phyloP scores from a whole-genome alignment of 2,888 invertebrate genomes.

The Anarsia innoxiella region DNA sequence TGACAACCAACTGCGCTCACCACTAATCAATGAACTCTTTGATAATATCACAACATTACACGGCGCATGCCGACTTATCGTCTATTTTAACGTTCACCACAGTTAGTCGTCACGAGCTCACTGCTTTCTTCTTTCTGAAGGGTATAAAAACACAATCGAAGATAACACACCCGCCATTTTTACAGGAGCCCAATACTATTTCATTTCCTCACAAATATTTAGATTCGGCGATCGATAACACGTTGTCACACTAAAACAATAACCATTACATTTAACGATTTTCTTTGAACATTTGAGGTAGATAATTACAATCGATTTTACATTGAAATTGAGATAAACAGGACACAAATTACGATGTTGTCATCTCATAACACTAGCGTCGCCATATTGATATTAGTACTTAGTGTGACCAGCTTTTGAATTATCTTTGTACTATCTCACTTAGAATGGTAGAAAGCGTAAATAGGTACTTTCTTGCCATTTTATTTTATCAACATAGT shows the following conservation, averaged over 20 bases:
- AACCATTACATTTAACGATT: constrained; percentile 40
- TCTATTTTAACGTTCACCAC: too few relatives aligned
- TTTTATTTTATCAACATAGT: too few relatives aligned
- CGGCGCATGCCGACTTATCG: constrained; percentile 53
- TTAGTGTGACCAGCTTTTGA: too few relatives aligned
- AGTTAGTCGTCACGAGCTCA: too few relatives aligned
- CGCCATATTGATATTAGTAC: constrained; percentile 75
- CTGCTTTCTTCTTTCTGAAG: constrained; percentile 51
- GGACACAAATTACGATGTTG: constrained; percentile 73
- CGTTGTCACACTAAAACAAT: constrained; percentile 33
- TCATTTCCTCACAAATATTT: constrained; percentile 46
- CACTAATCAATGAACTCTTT: constrained; percentile 42
- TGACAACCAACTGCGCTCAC: constrained; percentile 61
- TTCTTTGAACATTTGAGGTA: constrained; percentile 62
- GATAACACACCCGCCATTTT: constrained; percentile 76
- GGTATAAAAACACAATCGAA: constrained; percentile 69
- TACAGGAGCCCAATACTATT: constrained; percentile 62
- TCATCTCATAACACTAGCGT: constrained; percentile 72
- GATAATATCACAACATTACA: constrained; percentile 53
- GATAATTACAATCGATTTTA: constrained; percentile 44
- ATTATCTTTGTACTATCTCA: too few relatives aligned
- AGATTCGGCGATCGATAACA: constrained; percentile 26
- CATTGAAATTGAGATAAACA: constrained; percentile 54
- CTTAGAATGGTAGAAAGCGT: too few relatives aligned
- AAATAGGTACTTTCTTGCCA: too few relatives aligned